These are phyloP conservation scores for Perodicticus potto DNA, from an alignment of 2,797 vertebrate species.

Conservation along the genomic window DNA sequence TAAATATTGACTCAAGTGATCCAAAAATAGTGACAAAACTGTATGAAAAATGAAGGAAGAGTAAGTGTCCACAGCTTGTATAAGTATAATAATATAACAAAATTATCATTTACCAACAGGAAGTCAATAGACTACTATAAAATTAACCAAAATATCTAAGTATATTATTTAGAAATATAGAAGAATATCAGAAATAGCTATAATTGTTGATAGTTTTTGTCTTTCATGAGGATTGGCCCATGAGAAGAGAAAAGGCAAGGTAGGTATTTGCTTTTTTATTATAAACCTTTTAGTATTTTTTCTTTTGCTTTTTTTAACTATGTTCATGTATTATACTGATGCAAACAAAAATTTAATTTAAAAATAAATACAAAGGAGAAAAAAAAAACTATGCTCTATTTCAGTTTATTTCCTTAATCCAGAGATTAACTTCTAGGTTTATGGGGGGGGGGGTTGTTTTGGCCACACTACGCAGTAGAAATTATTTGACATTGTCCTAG, in stretches of 20 bases:
- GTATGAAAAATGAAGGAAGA: not conserved
- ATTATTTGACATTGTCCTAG: not conserved
- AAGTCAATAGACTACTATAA: not conserved
- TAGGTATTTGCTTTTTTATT: not conserved
- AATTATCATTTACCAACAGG: not conserved
- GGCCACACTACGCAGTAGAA: not conserved
- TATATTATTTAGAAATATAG: not conserved
- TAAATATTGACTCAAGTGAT: slow-evolving; percentile 6
- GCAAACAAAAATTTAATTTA: slow-evolving; percentile 10
- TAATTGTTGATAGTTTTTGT: not conserved
- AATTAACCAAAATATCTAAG: not conserved
- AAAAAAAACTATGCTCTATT: not conserved
- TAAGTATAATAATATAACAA: not conserved
- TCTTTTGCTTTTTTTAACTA: not conserved
- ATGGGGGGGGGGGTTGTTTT: not conserved
- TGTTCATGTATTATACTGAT: not conserved
- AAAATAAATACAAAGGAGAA: not conserved
- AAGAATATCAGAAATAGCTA: not conserved
- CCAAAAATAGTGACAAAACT: not conserved
- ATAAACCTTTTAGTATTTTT: not conserved
- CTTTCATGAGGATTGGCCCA: not conserved
- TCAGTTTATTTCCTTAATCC: not conserved
- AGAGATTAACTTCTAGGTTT: not conserved
- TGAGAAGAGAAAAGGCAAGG: not conserved
- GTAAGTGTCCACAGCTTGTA: not conserved